Evolutionary conservation across 2,113 vertebrate genomes (phyloP), one percentile per base, ranked within the genome.

Genomic region (Puffinus mauretanicus): DNA sequence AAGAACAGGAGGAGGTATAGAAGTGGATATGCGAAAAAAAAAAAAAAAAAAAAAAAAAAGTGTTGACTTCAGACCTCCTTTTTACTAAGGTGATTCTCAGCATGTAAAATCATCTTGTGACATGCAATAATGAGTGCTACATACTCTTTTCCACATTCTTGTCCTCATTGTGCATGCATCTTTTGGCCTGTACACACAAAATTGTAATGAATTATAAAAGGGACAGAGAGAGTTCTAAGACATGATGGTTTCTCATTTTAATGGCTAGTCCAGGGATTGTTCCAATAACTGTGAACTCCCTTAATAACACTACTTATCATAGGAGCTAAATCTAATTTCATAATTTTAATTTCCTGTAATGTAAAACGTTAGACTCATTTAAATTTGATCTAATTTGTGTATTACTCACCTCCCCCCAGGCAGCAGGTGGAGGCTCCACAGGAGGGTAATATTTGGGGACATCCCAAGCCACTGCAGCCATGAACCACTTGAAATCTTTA

Each of bases 401-500:
- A 38, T 58, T 94, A 36, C 98, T 98, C 92, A 99, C 99, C 98
- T 99, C 99, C 25, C 99, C 99, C 99, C 99, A 99, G 70, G 99
- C 98, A 13, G 98, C 98, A 36, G 99, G 98, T 15, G 97, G 98
- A 79, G 99, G 99, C 94, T 99, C 99, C 94, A 99, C 98, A 10
- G 99, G 98, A 73, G 99, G 99, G 94, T 99, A 99, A 86, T 98
- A 99, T 93, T 98, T 99, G 13, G 99, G 98, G 87, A 99, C 98
- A 57, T 99, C 99, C 99, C 99, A 99, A 92, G 99, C 99, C 97
- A 99, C 99, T 0, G 98, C 98, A 76, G 98, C 97, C 99, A 99
- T 99, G 97, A 98, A 99, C 99, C 99, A 99, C 83, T 98, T 99
- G 98, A 99, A 99, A 96, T 99, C 98, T 96, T 99, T 99, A 97